Percentiles rank a stretch among this genome's conserved stretches.
phyloP scores from a whole-genome alignment of 2,113 vertebrate genomes.

The Ceyx cyanopectus region DNA sequence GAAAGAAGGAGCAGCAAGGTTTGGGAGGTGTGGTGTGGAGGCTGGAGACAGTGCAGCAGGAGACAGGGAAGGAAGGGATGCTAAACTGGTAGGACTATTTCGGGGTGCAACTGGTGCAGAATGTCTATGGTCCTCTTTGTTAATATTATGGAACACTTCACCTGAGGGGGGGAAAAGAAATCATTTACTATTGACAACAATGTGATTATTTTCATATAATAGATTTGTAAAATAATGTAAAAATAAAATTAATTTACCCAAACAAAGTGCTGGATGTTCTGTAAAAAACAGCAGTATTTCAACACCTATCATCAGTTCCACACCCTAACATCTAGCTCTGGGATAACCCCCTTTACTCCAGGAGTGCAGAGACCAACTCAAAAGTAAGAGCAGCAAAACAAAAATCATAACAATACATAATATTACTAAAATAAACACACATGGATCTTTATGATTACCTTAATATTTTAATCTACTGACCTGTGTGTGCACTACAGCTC shows the following conservation, averaged over 20 bases:
- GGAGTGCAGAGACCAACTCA: neutral
- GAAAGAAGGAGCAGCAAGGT: constrained; percentile 85
- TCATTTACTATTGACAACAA: neutral
- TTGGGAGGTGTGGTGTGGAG: constrained; percentile 85
- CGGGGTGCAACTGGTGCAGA: constrained; percentile 82
- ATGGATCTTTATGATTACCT: neutral
- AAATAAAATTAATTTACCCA: neutral
- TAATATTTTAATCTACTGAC: neutral
- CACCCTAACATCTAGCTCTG: neutral
- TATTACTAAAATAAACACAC: neutral
- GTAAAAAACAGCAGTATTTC: neutral
- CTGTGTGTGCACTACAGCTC: neutral
- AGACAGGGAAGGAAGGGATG: constrained; percentile 85
- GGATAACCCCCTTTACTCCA: neutral
- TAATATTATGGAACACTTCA: constrained; percentile 93
- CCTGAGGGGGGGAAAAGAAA: constrained; percentile 73
- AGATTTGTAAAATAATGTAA: too few relatives aligned
- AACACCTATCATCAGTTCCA: neutral
- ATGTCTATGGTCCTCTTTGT: constrained; percentile 91
- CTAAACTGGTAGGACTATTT: constrained; percentile 86
- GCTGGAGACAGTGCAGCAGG: constrained; percentile 83
- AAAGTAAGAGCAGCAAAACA: neutral
- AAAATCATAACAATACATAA: neutral
- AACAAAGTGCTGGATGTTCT: neutral
- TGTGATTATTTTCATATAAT: too few relatives aligned